Evolutionary conservation across 1,140 invertebrate genomes (phyloP).

Genomic region (Steinernema khuongi): DNA sequence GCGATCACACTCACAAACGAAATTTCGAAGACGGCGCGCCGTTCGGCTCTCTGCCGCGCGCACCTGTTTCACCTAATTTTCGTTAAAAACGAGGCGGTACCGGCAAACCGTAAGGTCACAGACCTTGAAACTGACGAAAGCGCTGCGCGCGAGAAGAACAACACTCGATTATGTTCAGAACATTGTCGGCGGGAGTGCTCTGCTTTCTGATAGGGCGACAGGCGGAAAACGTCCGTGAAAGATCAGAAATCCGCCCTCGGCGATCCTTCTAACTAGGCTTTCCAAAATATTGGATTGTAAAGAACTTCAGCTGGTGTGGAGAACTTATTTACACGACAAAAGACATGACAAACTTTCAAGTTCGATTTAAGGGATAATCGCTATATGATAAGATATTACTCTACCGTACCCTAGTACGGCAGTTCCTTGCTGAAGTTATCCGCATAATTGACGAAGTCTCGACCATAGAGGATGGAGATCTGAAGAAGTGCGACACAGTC

Average conservation of each 20-base stretch:
- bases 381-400: too few relatives aligned
- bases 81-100: constrained; percentile 5
- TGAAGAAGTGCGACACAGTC: constrained; percentile 30
- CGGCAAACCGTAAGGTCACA: constrained; percentile 14
- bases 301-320: too few relatives aligned
- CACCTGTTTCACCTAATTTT: constrained; percentile 16
- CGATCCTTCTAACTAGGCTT: too few relatives aligned
- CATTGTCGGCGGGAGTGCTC: neutral
- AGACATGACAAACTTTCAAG: too few relatives aligned
- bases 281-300: too few relatives aligned
- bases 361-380: too few relatives aligned
- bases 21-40: neutral
- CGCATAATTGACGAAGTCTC: constrained; percentile 31
- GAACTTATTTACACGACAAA: too few relatives aligned
- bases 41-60: constrained; percentile 8
- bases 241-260: too few relatives aligned
- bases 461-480: constrained; percentile 28
- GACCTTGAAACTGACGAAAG: constrained; percentile 11
- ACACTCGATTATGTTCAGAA: too few relatives aligned
- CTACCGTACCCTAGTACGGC: too few relatives aligned
- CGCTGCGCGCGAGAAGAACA: neutral
- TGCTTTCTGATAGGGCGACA: too few relatives aligned
- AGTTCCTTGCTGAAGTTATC: neutral
- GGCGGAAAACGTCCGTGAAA: constrained; percentile 5
- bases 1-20: neutral